Evolutionary conservation across 2,888 invertebrate species (phyloP), one percentile per base, ranked within the genome.

Genomic region (Ormyrus thymus): DNA sequence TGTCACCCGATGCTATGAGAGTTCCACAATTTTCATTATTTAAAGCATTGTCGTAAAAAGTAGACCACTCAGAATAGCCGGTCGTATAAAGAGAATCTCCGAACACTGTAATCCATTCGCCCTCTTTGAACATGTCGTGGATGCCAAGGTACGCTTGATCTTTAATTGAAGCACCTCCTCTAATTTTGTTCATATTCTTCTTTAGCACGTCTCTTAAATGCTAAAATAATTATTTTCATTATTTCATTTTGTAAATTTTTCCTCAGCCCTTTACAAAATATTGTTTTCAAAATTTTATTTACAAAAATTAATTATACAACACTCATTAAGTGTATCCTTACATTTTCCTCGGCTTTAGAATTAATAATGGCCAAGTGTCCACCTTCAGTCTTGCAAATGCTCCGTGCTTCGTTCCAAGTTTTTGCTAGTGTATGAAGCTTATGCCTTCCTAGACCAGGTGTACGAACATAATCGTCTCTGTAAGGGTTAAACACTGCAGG

Each of bases 381-480:
- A 55, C 81, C 80, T 56, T 85, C 83, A 56, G 84, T 82, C 74
- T 77, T 80, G 70, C 83, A 84, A 45, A 84, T 74, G 45, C 82
- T 83, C n/a, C 85, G 82, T 11, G 86, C 85, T 53, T 78, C 82
- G 76, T 84, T 84, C 82, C 82, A 82, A 1, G 11, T 15, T 10
- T 53, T 50, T 0, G 76, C 70, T 11, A 80, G 76, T 15, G 81
- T 84, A 66, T 85, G 86, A 7, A 86, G 64, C 78, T 86, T 86
- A 79, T 86, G 83, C 7, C 79, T 81, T 0, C 87, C 86, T 15
- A 86, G 82, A 15, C 85, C 85, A 0, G 81, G 79, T 8, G 83
- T 81, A 74, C 83, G 82, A 48, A 13, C 76, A 82, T 87, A 87
- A 80, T 86, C 86, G 15, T 84, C 84, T 48, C 56, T 72, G 29